These are phyloP conservation scores for Dascillus cervinus DNA, from an alignment of 2,888 invertebrate genomes.

Conservation along the genomic window DNA sequence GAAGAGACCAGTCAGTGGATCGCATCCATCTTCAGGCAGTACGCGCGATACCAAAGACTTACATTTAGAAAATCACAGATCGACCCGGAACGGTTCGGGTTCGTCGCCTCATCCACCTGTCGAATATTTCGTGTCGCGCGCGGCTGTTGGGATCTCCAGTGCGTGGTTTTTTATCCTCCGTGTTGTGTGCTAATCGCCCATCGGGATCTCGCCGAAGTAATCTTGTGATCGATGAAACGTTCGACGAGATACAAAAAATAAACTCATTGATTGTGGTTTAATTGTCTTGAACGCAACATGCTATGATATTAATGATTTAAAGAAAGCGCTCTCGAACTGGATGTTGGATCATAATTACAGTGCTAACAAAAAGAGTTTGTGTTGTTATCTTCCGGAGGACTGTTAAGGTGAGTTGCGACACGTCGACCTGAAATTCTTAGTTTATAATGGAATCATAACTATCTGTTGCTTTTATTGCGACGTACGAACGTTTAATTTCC, in stretches of 20 bases:
- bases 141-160: conserved; percentile 2
- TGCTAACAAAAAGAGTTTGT: conserved; percentile 8
- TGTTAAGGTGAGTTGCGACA: conserved; percentile 20
- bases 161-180: conserved; percentile 5
- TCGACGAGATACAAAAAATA: conserved; percentile 6
- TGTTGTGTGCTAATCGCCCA: conserved; percentile 15
- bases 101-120: conserved; percentile 11
- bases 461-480: conserved; percentile 10
- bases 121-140: conserved; percentile 3
- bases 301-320: too few species aligned
- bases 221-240: conserved; percentile 21
- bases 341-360: conserved; percentile 6
- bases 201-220: conserved; percentile 19
- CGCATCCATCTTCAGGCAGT: conserved; percentile 11
- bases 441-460: too few species aligned
- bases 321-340: conserved; percentile 9
- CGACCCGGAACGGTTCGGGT: conserved; percentile 10
- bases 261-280: conserved; percentile 8
- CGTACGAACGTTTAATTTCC: conserved; percentile 12
- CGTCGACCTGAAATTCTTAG: too few species aligned
- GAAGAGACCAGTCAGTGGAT: conserved; percentile 34
- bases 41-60: conserved; percentile 1
- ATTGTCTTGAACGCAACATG: conserved; percentile 7
- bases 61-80: background rate
- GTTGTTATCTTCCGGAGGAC: conserved; percentile 11